A percentile compares a stretch with the other conserved stretches of the same genome.
phyloP scores from a whole-genome alignment of 2,113 vertebrate species.

The Rhinolophus ferrumequinum region DNA sequence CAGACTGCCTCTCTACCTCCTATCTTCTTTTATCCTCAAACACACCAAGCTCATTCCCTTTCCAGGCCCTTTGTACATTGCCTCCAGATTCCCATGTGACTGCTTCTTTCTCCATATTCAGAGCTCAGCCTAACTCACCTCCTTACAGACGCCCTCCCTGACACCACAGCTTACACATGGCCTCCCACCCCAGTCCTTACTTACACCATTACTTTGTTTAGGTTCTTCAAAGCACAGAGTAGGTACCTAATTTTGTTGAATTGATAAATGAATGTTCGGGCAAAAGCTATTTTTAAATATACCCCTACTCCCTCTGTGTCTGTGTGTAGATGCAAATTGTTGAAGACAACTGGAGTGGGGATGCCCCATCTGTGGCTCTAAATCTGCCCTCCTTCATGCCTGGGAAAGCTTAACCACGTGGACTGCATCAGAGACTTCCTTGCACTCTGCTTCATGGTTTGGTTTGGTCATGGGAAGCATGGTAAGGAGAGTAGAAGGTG shows the following conservation, averaged over 20 bases:
- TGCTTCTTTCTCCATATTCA: neutral
- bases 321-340: neutral
- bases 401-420: neutral
- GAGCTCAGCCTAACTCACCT: neutral
- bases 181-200: neutral
- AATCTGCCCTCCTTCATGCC: neutral
- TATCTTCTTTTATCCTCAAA: neutral
- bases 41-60: neutral
- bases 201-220: neutral
- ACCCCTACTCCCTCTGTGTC: neutral
- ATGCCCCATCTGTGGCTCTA: neutral
- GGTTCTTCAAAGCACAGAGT: neutral
- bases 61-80: neutral
- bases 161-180: neutral
- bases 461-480: neutral
- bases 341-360: neutral
- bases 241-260: neutral
- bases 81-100: neutral
- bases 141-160: neutral
- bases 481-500: neutral
- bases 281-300: neutral
- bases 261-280: neutral
- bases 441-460: neutral
- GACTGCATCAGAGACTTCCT: neutral
- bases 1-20: neutral